Conservation (phyloP, 2,797 vertebrate species). For the Okamejei kenojei region DNA sequence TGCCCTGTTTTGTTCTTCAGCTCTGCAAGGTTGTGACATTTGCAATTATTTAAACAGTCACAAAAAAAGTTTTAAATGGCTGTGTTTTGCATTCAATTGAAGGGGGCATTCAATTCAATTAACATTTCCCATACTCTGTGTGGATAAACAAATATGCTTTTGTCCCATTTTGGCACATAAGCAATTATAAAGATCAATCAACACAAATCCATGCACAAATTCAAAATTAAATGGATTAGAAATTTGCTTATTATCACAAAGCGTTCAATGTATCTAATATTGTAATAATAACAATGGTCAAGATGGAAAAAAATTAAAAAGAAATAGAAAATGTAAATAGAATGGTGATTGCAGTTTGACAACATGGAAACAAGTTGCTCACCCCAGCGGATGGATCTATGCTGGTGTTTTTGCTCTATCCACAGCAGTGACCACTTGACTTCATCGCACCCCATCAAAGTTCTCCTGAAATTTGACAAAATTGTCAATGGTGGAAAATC, state of each 20-base stretch:
- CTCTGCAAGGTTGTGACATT: conserved; percentile 5
- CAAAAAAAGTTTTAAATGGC: not conserved
- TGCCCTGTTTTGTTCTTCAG: not conserved
- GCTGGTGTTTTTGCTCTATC: not conserved
- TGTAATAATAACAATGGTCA: not conserved
- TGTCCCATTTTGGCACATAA: not conserved
- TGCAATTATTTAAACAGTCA: not conserved
- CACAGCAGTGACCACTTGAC: not conserved
- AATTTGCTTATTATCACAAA: not conserved
- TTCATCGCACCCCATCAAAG: not conserved
- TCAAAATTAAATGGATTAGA: not conserved
- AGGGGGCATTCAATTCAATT: not conserved
- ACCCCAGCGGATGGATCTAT: not conserved
- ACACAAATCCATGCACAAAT: not conserved
- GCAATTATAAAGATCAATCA: not conserved
- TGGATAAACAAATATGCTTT: not conserved
- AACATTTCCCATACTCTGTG: not conserved
- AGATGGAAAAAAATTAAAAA: not conserved
- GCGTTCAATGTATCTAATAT: not conserved
- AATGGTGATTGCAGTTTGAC: not conserved
- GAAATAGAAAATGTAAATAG: not conserved
- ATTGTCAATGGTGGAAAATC: not conserved
- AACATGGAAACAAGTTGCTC: not conserved
- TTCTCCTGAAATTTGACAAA: not conserved
- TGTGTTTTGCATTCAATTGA: not conserved